phyloP scores from a whole-genome alignment of 2,113 vertebrate species.

The Dascyllus trimaculatus region DNA sequence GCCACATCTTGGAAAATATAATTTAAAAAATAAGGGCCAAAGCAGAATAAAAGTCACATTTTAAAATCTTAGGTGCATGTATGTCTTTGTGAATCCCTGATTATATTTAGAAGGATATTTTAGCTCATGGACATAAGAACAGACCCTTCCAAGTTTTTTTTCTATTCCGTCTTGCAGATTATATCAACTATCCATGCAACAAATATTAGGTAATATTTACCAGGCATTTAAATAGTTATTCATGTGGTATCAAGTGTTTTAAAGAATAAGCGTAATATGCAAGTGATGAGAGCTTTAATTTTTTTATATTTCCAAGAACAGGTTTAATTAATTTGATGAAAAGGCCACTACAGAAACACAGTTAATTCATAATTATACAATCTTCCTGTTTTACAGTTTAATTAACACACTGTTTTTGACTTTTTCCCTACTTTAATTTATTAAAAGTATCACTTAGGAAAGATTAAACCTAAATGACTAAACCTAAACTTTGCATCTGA shows the following conservation, averaged over 20 bases:
- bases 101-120: conserved; percentile 29
- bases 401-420: neutral
- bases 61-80: fast-evolving
- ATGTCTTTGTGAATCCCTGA: conserved; percentile 30
- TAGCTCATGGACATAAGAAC: neutral
- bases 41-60: neutral
- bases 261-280: neutral
- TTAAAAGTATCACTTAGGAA: neutral
- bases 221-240: neutral
- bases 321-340: neutral
- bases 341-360: conserved; percentile 7
- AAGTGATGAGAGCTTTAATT: neutral
- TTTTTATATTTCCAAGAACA: neutral
- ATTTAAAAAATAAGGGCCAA: neutral
- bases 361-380: neutral
- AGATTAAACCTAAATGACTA: neutral
- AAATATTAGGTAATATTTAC: neutral
- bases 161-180: neutral
- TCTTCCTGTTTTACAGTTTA: neutral
- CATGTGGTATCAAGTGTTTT: neutral
- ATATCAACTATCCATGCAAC: neutral
- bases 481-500: neutral
- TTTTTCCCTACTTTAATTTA: neutral
- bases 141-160: neutral
- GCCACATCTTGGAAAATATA: neutral